Percentiles rank a stretch among this genome's conserved stretches.
These are phyloP conservation scores for Mormyrus lacerda DNA, from an alignment of 2,113 vertebrate genomes.

Conservation along the genomic window DNA sequence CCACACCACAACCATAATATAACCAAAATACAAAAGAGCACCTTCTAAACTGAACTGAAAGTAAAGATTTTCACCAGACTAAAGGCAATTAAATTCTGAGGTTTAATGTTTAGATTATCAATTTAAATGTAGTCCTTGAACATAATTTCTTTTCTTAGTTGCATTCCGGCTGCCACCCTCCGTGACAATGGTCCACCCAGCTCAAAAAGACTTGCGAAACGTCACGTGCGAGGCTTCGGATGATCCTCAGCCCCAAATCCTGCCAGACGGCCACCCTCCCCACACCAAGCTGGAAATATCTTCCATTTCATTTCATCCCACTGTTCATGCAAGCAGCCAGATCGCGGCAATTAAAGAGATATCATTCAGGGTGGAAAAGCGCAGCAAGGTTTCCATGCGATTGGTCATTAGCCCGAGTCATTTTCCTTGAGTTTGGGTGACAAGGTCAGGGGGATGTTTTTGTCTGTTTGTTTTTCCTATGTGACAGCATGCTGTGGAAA, in stretches of 20 bases:
- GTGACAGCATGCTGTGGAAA: conserved; percentile 36
- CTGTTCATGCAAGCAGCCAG: neutral
- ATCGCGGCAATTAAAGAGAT: neutral
- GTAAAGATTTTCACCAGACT: conserved; percentile 52
- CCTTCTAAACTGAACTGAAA: conserved; percentile 56
- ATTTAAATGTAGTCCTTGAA: neutral
- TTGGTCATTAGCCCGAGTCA: conserved; percentile 20
- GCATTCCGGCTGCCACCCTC: neutral
- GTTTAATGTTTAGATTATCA: neutral
- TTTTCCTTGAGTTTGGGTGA: conserved; percentile 29
- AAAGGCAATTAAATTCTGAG: neutral
- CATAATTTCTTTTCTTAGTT: neutral
- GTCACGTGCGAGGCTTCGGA: neutral
- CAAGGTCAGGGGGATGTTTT: conserved; percentile 31
- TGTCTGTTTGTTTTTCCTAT: conserved; percentile 13
- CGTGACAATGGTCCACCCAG: neutral
- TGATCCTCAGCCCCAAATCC: neutral
- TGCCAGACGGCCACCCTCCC: neutral
- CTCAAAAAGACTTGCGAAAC: neutral
- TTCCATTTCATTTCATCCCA: neutral
- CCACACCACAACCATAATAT: conserved; percentile 69
- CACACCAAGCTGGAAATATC: conserved; percentile 1
- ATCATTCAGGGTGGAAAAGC: neutral
- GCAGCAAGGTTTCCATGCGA: conserved; percentile 29
- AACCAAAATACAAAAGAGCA: conserved; percentile 72